Percentiles rank a stretch among this genome's conserved stretches.
Conservation (phyloP, 1,140 invertebrate genomes). For the Leptinotarsa defecta region DNA sequence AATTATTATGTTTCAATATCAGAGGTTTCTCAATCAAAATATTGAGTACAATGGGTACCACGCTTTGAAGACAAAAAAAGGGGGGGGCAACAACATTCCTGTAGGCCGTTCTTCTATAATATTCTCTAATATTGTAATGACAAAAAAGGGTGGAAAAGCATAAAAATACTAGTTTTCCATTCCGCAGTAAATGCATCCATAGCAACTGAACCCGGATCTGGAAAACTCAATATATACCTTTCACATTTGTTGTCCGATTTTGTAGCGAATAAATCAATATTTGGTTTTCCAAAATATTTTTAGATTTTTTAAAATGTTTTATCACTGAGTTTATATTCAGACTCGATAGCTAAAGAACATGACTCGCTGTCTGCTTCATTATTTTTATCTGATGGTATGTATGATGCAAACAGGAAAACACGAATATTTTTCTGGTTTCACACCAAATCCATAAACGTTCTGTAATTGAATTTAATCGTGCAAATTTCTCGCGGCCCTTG, state of each 20-base stretch:
- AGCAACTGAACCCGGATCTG: conserved; percentile 35
- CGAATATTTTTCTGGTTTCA: conserved; percentile 40
- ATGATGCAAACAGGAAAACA: conserved; percentile 42
- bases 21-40: conserved; percentile 21
- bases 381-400: conserved; percentile 39
- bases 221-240: conserved; percentile 40
- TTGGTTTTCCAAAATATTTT: conserved; percentile 14
- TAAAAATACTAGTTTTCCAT: conserved; percentile 46
- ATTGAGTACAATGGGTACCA: conserved; percentile 46
- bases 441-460: conserved; percentile 45
- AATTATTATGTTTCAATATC: conserved; percentile 20
- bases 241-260: conserved; percentile 44
- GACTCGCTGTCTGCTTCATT: conserved; percentile 31
- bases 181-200: too few species aligned
- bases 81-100: conserved; percentile 33
- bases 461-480: conserved; percentile 34
- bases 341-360: conserved; percentile 16
- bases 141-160: conserved; percentile 47
- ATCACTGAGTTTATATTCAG: conserved; percentile 19
- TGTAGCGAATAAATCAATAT: conserved; percentile 29
- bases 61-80: conserved; percentile 44
- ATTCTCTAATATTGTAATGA: conserved; percentile 31
- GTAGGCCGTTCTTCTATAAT: conserved; percentile 36
- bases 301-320: conserved; percentile 11
- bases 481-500: conserved; percentile 9